Evolutionary conservation across 1,140 invertebrate species (phyloP), one percentile per base, ranked within the genome.

Genomic region (Bombus affinis): DNA sequence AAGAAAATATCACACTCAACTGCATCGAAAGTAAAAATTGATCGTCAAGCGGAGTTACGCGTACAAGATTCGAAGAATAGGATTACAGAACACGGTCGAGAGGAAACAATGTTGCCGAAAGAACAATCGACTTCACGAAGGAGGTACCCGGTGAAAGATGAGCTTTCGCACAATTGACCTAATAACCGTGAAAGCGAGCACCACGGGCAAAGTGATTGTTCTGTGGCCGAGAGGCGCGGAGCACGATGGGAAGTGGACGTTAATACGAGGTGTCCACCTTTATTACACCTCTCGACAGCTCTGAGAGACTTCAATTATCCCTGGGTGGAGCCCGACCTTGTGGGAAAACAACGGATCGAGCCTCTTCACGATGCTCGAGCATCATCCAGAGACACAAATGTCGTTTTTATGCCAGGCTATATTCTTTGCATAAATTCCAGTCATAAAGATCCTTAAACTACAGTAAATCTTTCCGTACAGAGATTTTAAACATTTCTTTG

Each of bases 241-340:
- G 62, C 71, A 66, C 47, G 44, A 81, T 84, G 74, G 81, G 74
- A 87, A 87, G 70, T 59, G 77, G 47, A 81, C 79, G 71, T 71
- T 90, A 90, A 90, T 90, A 71, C 66, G 53, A 85, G 88, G 72
- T 90, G 88, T 90, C 86, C 82, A 90, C 77, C 75, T 87, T 90
- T 81, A 90, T 90, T 90, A 76, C 86, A 85, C 65, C 86, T 87
- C 66, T 85, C 75, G 85, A 75, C 65, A 76, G 68, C 76, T 44
- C 59, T 28, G 66, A 28, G 62, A 71, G 78, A 70, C 88, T 85
- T 85, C 65, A 89, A 90, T 90, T 90, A 90, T 90, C 79, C 71
- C 39, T 83, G 86, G 74, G 82, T 89, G 79, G 39, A 25, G 68
- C 44, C 32, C 59, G 18, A 13, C 53, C 73, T 81, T 89, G 88